Conservation (phyloP, 2,888 invertebrate genomes). For the Spilosoma lubricipeda region DNA sequence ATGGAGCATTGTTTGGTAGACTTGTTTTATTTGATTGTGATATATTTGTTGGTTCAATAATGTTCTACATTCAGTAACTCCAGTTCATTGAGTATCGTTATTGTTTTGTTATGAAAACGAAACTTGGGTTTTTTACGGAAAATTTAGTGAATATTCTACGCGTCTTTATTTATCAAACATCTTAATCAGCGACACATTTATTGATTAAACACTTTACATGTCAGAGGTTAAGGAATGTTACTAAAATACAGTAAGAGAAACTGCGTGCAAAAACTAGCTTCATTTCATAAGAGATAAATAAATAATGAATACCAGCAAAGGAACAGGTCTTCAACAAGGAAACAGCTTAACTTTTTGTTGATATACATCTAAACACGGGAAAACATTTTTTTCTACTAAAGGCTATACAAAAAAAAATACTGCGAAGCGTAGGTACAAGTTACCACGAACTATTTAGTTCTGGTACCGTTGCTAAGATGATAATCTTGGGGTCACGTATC, state of each 20-base stretch:
- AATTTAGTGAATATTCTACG: too few species aligned
- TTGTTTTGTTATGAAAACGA: neutral
- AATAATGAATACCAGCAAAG: neutral
- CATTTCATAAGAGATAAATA: neutral
- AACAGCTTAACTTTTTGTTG: neutral
- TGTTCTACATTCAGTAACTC: neutral
- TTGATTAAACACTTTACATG: neutral
- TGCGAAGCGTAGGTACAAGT: neutral
- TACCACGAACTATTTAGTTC: slow-evolving; percentile 19
- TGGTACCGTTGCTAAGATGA: slow-evolving; percentile 19
- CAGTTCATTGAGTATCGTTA: neutral
- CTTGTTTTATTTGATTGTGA: slow-evolving; percentile 25
- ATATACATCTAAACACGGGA: neutral
- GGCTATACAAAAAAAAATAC: neutral
- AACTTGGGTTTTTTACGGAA: neutral
- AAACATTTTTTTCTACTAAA: neutral
- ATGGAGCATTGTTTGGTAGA: slow-evolving; percentile 37
- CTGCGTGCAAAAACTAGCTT: neutral
- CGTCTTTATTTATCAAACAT: too few species aligned
- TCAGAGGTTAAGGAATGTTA: neutral
- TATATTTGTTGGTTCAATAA: slow-evolving; percentile 13
- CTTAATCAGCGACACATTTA: neutral
- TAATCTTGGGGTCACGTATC: slow-evolving; percentile 8
- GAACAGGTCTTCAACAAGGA: neutral
- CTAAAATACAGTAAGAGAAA: neutral